Base-by-base conservation (phyloP, 2,888 invertebrate genomes). In the Andrena praecox region DNA sequence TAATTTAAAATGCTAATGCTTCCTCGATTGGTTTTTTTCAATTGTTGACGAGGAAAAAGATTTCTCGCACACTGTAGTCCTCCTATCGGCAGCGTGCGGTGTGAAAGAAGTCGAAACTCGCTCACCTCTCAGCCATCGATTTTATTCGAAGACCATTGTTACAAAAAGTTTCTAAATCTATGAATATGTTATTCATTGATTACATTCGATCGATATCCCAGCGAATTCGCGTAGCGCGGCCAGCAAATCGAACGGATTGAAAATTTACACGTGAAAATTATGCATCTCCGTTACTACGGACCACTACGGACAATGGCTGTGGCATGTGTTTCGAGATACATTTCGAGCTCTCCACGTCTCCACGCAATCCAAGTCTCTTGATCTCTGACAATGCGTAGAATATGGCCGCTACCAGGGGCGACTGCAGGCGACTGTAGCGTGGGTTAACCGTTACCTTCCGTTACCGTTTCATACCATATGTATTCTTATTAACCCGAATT, bases 21-120 rank as follows among this genome's bases (percentile, higher is more conserved):
- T 27, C 69, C n/a, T 16, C 42, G 42, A 42, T 42, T 16, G 16
- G 16, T 12, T 42, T 42, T 42, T 42, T 66, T 74, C 54, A n/a
- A 42, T 27, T 59, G 16, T 62, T 33, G 52, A 60, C 16, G 24
- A 24, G 54, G 12, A 29, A 10, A 52, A 70, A 52, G 56, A 54
- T 64, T 64, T 64, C 35, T 60, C 42, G 35, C 2, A 64, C 68
- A 20, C 42, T 50, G 7, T 54, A n/a, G 16, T 33, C 31, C 8
- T 60, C 35, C 20, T 59, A 31, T 68, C 64, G 52, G 16, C 68
- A 78, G 69, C 42, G 70, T 48, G 54, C 27, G 16, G 12, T 35
- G 56, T 64, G 54, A 82, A 79, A 70, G 66, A 82, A 75, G 20
- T 62, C 63, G 63, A 80, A 80, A 80, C 31, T 63, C 60, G 66